Base-by-base conservation (phyloP, 2,888 invertebrate species). In the Sinotaia quadrata region DNA sequence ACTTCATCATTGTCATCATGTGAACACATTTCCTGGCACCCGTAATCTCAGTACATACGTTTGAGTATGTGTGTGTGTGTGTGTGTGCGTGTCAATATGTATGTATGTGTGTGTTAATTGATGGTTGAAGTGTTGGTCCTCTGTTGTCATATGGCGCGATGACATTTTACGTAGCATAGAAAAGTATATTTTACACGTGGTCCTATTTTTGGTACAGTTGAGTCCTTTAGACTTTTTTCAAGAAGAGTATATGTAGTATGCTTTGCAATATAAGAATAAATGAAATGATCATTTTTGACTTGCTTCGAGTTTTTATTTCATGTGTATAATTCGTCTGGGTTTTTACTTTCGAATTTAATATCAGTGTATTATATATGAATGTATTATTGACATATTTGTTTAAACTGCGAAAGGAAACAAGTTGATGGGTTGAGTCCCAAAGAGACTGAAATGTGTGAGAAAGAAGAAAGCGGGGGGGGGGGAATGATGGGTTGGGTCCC, bases 141-240 rank as follows among this genome's bases (percentile, higher is more conserved):
- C 18, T 33, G 34, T 57, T 57, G 21, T 21, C 36, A 12, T 4
- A 34, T 36, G 34, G 21, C 57, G 21, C 34, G 21, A 57, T 34
- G 57, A 57, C 36, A 34, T 57, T 21, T 31, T 57, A 21, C 33
- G 57, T 21, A 34, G 57, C 36, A 7, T 57, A 34, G 21, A 57
- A 36, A 57, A 21, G 33, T 31, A 31, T 57, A 34, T 21, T 34
- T 29, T 34, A 21, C 15, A 33, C 33, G 21, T 57, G n/a, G 34
- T 34, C 34, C 21, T 57, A 31, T 33, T 57, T 57, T 57, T 57
- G 33, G 36, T 21, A 57, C 34, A 57, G 31, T 57, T 57, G 31
- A 57, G 31, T 57, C 36, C 36, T 57, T 57, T 34, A 33, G 57
- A 33, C 31, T 34, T n/a, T 33, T 36, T 57, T 34, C 36, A 34